Percentiles rank a stretch among this genome's conserved stretches.
Evolutionary conservation across 2,113 vertebrate species (phyloP).

Genomic region (Lasiurus cinereus): DNA sequence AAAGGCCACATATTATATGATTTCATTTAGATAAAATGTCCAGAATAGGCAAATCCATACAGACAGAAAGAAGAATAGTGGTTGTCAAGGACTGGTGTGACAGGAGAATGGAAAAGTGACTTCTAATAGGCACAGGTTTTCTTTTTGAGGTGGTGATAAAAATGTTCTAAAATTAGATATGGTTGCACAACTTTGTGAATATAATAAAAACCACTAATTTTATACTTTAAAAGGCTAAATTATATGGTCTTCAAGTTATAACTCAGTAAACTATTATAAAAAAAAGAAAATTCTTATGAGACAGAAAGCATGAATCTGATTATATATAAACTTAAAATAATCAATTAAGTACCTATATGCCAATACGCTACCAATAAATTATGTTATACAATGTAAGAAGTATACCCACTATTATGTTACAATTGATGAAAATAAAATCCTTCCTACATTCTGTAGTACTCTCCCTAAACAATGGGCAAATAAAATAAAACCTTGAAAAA

Average conservation of each 20-base stretch:
- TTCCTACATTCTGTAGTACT: slow-evolving; percentile 1
- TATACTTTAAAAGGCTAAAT: not conserved
- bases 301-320: slow-evolving; percentile 7
- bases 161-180: slow-evolving; percentile 26
- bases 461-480: slow-evolving; percentile 25
- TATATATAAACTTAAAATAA: slow-evolving; percentile 43
- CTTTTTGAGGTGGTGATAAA: not conserved
- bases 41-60: not conserved
- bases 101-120: not conserved
- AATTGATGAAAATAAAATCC: slow-evolving; percentile 26
- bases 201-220: slow-evolving; percentile 1
- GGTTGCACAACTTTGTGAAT: not conserved
- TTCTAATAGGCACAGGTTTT: not conserved
- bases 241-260: not conserved
- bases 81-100: not conserved
- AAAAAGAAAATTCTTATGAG: not conserved
- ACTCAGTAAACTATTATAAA: slow-evolving; percentile 18
- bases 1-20: not conserved
- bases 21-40: not conserved
- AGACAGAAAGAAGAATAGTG: slow-evolving; percentile 7
- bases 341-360: not conserved
- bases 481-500: not conserved
- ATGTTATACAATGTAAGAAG: not conserved
- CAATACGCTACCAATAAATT: not conserved
- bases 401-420: not conserved